phyloP scores from a whole-genome alignment of 2,888 invertebrate genomes.

The Sesamia inferens region DNA sequence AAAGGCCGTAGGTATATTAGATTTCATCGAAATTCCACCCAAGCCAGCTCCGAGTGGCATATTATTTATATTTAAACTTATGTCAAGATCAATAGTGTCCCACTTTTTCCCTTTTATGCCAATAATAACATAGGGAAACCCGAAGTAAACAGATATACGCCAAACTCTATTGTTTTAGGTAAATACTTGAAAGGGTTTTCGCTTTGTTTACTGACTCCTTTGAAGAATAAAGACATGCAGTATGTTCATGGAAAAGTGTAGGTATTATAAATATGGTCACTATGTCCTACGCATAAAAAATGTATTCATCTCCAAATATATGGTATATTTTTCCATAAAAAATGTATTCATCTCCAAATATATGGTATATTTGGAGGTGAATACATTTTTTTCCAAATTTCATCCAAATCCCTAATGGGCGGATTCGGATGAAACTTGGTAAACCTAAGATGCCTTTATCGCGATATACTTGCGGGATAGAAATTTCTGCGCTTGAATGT shows the following conservation, averaged over 20 bases:
- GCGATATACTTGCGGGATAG: no score
- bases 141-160: slow-evolving; percentile 46
- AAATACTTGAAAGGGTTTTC: slow-evolving; percentile 48
- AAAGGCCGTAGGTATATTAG: not conserved
- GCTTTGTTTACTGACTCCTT: slow-evolving; percentile 37
- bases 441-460: no score
- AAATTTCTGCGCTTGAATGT: no score
- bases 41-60: not conserved
- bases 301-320: no score
- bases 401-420: no score
- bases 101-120: slow-evolving; percentile 18
- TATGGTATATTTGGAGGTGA: not conserved
- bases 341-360: no score
- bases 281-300: not conserved
- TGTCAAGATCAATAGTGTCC: slow-evolving; percentile 33
- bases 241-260: slow-evolving; percentile 36
- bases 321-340: not conserved
- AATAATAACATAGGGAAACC: slow-evolving; percentile 53
- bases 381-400: not conserved
- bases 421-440: no score
- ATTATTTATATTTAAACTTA: slow-evolving; percentile 21
- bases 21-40: not conserved
- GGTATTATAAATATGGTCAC: slow-evolving; percentile 27
- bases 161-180: slow-evolving; percentile 55
- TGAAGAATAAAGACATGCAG: slow-evolving; percentile 36